Evolutionary conservation across 2,797 vertebrate genomes (phyloP).

Genomic region (Protonibea diacanthus): DNA sequence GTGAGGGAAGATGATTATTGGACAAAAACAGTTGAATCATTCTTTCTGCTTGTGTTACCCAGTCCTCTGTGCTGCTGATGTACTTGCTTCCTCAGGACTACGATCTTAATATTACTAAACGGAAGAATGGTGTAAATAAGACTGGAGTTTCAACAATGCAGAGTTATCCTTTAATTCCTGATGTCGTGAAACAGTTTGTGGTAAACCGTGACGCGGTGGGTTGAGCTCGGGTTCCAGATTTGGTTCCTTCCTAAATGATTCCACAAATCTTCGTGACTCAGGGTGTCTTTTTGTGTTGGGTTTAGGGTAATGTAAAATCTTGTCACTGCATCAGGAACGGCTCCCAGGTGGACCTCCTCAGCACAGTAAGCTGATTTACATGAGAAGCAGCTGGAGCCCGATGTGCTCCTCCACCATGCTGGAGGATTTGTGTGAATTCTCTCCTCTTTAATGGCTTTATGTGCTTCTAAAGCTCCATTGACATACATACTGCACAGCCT

Average conservation of each 20-base stretch:
- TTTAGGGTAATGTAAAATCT: slow-evolving; percentile 33
- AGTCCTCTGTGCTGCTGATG: too few relatives aligned
- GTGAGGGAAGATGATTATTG: too few relatives aligned
- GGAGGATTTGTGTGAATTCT: slow-evolving; percentile 32
- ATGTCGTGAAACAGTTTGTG: neutral
- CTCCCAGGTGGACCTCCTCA: slow-evolving; percentile 29
- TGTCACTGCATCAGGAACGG: slow-evolving; percentile 24
- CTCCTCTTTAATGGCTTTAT: slow-evolving; percentile 48
- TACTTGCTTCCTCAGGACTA: too few relatives aligned
- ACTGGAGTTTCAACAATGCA: too few relatives aligned
- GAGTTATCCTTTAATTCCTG: neutral
- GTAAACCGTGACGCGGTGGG: neutral
- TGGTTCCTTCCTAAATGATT: slow-evolving; percentile 12
- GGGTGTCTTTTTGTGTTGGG: slow-evolving; percentile 20
- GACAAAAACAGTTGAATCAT: too few relatives aligned
- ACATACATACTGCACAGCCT: slow-evolving; percentile 27
- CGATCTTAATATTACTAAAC: too few relatives aligned
- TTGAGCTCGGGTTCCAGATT: neutral
- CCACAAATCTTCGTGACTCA: slow-evolving; percentile 14
- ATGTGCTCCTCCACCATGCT: slow-evolving; percentile 7
- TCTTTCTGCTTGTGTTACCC: too few relatives aligned
- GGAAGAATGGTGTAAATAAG: too few relatives aligned
- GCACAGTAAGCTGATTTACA: slow-evolving; percentile 43
- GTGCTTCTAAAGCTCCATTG: slow-evolving; percentile 26
- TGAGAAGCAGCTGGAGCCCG: slow-evolving; percentile 13